phyloP scores from a whole-genome alignment of 2,888 invertebrate species.

The Petrophora chlorosata region DNA sequence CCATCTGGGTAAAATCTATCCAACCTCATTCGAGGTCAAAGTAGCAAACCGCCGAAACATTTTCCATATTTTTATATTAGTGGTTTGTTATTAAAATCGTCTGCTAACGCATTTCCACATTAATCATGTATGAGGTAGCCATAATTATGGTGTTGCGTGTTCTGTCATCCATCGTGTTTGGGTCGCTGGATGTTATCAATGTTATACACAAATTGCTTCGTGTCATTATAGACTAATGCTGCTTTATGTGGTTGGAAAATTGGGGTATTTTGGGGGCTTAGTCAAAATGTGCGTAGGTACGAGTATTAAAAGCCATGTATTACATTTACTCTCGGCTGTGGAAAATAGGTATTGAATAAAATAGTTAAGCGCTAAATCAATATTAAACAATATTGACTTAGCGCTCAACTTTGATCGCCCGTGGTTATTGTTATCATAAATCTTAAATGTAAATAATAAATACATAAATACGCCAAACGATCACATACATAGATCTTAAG shows the following conservation, averaged over 20 bases:
- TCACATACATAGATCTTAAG: too few relatives aligned
- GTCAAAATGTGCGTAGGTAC: too few relatives aligned
- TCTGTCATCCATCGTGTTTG: conserved; percentile 64
- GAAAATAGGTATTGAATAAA: too few relatives aligned
- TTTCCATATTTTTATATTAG: conserved; percentile 32
- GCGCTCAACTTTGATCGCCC: too few relatives aligned
- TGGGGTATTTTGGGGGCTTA: conserved; percentile 1
- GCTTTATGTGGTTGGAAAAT: conserved; percentile 30
- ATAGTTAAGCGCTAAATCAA: too few relatives aligned
- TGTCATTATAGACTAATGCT: conserved; percentile 48
- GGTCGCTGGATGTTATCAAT: conserved; percentile 63
- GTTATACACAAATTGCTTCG: conserved; percentile 54
- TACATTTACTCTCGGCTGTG: too few relatives aligned
- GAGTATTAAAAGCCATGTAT: too few relatives aligned
- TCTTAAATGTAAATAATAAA: too few relatives aligned
- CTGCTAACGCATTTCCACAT: conserved; percentile 36
- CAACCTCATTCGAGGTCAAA: neutral
- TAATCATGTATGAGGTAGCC: conserved; percentile 59
- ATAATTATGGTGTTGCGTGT: conserved; percentile 73
- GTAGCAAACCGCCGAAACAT: neutral
- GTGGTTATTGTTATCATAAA: too few relatives aligned
- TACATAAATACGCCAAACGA: too few relatives aligned
- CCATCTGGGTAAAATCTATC: neutral
- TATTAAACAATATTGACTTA: too few relatives aligned
- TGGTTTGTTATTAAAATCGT: conserved; percentile 34